Base-by-base conservation (phyloP, 2,113 vertebrate species). In the Drymodes brunneopygia region DNA sequence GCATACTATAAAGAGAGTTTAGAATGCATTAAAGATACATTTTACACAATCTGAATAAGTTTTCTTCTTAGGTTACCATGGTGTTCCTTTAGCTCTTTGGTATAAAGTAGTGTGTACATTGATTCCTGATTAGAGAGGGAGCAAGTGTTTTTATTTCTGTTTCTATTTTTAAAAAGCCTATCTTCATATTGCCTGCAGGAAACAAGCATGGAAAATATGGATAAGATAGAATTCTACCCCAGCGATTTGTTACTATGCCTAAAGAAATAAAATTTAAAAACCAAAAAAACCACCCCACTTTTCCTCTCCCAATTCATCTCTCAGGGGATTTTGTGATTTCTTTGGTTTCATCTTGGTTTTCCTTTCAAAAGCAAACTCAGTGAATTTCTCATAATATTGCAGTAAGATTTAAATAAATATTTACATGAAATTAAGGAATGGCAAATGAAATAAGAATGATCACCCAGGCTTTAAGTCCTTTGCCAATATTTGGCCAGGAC, bases 281-380 rank as follows among this genome's bases (percentile, higher is more conserved):
- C 38, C 8, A 18, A 36, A 33, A 24, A 7, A 4, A 5, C 5
- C 6, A 4, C 2, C 15, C 4, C 6, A 53, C 24, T 13, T 70
- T 83, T 69, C 12, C 8, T 85, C 24, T 75, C 16, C 14, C 22
- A 36, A 9, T 82, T 82, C 4, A 28, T 75, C 35, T 51, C 15
- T 51, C 51, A 44, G 72, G 19, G 16, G 35, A 62, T 54, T 61
- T 86, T 64, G 8, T 5, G 0, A n/a, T 33, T 79, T 71, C 8
- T 73, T 81, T 69, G 16, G 8, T 67, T 91, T 90, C 12, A 50
- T n/a, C 28, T 36, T 81, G 6, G 3, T 80, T 92, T 82, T 50
- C 12, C 40, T 72, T 85, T 88, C 25, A 61, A 47, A 31, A 56
- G 9, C 12, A 71, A 66, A 23, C 54, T 72, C 9, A 38, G 17